Evolutionary conservation across 2,797 vertebrate species (phyloP).

Genomic region (Cyprinodon diabolis): DNA sequence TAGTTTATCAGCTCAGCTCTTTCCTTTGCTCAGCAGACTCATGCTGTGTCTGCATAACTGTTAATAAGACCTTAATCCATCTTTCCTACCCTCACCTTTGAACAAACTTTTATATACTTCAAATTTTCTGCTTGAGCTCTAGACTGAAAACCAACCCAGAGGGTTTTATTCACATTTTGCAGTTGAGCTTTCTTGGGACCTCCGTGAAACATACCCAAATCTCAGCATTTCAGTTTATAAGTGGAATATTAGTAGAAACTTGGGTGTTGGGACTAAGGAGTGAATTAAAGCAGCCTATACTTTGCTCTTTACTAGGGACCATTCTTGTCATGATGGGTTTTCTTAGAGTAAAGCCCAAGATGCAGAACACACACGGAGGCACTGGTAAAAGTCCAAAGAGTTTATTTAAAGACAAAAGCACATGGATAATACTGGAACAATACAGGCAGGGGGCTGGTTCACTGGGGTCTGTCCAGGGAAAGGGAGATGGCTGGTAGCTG

Average conservation of each 20-base stretch:
- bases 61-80: neutral
- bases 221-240: neutral
- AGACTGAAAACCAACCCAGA: neutral
- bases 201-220: neutral
- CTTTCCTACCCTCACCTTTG: neutral
- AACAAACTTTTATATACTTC: neutral
- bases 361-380: no score
- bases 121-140: neutral
- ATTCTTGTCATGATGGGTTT: no score
- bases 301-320: slow-evolving; percentile 24
- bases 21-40: neutral
- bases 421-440: no score
- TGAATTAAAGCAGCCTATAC: slow-evolving; percentile 35
- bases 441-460: no score
- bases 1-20: neutral
- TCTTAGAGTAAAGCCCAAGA: no score
- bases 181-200: neutral
- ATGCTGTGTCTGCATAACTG: neutral
- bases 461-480: no score
- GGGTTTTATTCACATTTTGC: neutral
- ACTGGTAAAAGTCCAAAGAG: no score
- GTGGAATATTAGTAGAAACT: neutral
- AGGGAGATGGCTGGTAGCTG: no score
- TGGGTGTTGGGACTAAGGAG: slow-evolving; percentile 1
- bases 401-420: no score